Evolutionary conservation across 2,113 vertebrate genomes (phyloP).

Genomic region (Garra rufa): DNA sequence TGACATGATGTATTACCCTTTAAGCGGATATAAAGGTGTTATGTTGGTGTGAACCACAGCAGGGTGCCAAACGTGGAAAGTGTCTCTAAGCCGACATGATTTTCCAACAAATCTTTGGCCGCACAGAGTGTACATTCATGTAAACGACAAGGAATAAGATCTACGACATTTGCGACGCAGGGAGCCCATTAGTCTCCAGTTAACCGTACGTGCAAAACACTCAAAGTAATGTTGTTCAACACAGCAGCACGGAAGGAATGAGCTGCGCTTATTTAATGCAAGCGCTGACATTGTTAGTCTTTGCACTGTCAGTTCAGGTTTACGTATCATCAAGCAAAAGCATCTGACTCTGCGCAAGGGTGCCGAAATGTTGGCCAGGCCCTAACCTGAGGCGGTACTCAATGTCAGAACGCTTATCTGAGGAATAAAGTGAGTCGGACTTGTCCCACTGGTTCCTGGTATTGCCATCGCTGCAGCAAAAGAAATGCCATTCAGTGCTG

Average conservation of each 20-base stretch:
- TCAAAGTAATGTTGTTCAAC: background rate
- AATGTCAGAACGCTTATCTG: constrained; percentile 34
- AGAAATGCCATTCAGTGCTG: background rate
- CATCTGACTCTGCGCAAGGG: background rate
- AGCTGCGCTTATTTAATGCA: constrained; percentile 1
- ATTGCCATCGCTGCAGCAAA: background rate
- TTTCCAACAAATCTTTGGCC: constrained; percentile 15
- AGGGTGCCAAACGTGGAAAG: constrained; percentile 17
- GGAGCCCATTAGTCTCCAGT: constrained; percentile 18
- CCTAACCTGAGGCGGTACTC: constrained; percentile 10
- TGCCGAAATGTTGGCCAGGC: constrained; percentile 5
- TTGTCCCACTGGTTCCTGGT: background rate
- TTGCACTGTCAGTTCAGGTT: constrained; percentile 1
- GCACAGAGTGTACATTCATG: background rate
- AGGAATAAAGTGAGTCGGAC: constrained; percentile 19
- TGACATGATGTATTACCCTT: constrained; percentile 23
- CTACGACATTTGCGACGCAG: background rate
- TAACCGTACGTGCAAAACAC: background rate
- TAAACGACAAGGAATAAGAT: constrained; percentile 11
- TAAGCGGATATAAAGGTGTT: constrained; percentile 19
- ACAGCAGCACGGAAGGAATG: background rate
- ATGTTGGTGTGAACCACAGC: constrained; percentile 16
- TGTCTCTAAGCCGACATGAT: constrained; percentile 17
- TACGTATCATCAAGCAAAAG: constrained; percentile 24
- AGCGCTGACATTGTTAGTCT: constrained; percentile 10